Evolutionary conservation across 2,797 vertebrate species (phyloP), one percentile per base, ranked within the genome.

Genomic region (Anguilla pacifica): DNA sequence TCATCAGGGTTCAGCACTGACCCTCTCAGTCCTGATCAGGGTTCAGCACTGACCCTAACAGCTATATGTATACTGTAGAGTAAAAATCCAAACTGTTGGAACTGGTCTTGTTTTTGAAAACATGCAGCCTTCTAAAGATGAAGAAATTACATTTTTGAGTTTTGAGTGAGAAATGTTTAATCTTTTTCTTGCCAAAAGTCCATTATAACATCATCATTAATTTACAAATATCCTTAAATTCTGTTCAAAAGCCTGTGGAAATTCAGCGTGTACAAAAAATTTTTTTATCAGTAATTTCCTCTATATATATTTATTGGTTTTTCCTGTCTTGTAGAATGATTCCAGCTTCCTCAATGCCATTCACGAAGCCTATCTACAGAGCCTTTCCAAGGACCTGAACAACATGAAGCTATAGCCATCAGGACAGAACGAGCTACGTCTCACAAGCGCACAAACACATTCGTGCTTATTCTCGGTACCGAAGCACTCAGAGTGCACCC

Each of bases 321-420:
- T 86, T 59, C 64, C 19, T 19, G 92, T 86, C 84, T 92, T 92
- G 61, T 94, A 99, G 98, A 99, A 98, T 10, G 98, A 99, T 92
- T 93, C 97, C 28, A 94, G 92, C 90, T 99, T 99, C 94, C 97
- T 99, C 85, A 94, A 95, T 87, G 96, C 97, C 64, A 97, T 99
- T 92, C 98, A 99, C 13, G 97, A 98, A 88, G 97, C 98, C 85
- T 99, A 99, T 93, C 92, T 99, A 89, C 97, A 98, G 95, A 97
- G 95, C 92, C 91, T 98, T 88, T 94, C 96, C 92, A 98, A 98
- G 96, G 97, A 96, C 90, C 95, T 96, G 88, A 95, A 96, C 93
- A 97, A 94, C 90, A 92, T 98, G 92, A 98, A 97, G 90, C 95
- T 98, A 92, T 99, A 96, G 93, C 92, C 86, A 17, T 0, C 31